These are phyloP conservation scores for Nyleta sp. DNA, from an alignment of 2,888 invertebrate genomes.

Conservation along the genomic window DNA sequence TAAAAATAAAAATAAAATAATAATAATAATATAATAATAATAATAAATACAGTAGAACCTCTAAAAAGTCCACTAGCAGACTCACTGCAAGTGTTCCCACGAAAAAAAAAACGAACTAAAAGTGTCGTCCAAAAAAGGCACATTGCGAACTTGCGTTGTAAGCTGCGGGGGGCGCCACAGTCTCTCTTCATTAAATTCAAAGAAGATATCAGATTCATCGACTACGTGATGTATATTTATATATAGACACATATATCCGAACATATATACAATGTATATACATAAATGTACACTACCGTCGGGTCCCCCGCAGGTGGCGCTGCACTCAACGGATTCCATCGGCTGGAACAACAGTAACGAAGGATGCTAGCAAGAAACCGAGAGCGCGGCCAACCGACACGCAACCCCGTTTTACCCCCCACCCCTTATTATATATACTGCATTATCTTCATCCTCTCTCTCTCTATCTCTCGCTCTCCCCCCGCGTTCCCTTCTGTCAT, in stretches of 20 bases:
- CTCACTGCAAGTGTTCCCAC: too few species aligned
- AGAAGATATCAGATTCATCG: too few species aligned
- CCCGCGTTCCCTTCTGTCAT: slow-evolving; percentile 65
- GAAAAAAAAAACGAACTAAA: not conserved
- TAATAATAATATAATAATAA: too few species aligned
- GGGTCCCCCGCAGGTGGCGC: too few species aligned
- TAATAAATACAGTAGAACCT: too few species aligned
- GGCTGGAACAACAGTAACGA: slow-evolving; percentile 54
- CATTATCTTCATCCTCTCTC: slow-evolving; percentile 51
- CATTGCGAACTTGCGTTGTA: slow-evolving; percentile 9
- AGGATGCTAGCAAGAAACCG: slow-evolving; percentile 19
- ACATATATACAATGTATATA: too few species aligned
- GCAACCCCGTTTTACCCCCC: slow-evolving; percentile 46
- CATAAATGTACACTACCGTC: too few species aligned
- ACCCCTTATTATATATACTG: slow-evolving; percentile 57
- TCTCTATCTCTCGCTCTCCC: slow-evolving; percentile 1
- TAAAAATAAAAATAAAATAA: too few species aligned
- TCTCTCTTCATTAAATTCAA: too few species aligned
- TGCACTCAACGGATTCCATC: slow-evolving; percentile 33
- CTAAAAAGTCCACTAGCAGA: too few species aligned
- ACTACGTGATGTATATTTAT: too few species aligned
- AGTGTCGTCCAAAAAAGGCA: slow-evolving; percentile 10
- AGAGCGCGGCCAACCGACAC: slow-evolving; percentile 11
- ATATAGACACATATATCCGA: too few species aligned
- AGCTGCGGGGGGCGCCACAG: not conserved